Base-by-base conservation (phyloP, 2,113 vertebrate genomes). In the Colius striatus region DNA sequence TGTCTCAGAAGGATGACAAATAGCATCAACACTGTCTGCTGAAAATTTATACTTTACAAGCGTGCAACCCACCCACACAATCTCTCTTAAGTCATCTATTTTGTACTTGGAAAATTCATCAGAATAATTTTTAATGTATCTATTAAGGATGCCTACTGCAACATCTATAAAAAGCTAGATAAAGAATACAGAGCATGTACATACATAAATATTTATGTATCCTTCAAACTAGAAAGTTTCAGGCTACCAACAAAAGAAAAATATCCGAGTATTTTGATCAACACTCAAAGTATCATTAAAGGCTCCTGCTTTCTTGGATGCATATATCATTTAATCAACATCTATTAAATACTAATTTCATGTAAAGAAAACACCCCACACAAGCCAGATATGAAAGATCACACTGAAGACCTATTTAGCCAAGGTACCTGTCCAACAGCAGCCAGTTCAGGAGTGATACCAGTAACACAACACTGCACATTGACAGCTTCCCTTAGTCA, bases 101-200 rank as follows among this genome's bases (percentile, higher is more conserved):
- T 89, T 48, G 10, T 48, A 79, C 53, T 2, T 1, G 21, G 13
- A 90, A 96, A 90, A 91, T 65, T 87, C 17, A 84, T 78, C 82
- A 79, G 58, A 91, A 57, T 90, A 45, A 94, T 93, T 95, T 87
- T 68, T 62, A 87, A 9, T 20, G n/a, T 61, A 62, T 45, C 70
- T 65, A 65, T 79, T 79, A 89, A 76, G 43, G 50, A 84, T 84
- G 71, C 16, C 71, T 80, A 62, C 48, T 60, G 47, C 67, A 87
- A 83, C 38, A 79, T 85, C 89, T 87, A 78, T 45, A 82, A 93
- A 82, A 75, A 9, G 34, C 62, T 87, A 54, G 16, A 7, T 50
- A 79, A 57, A 77, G 63, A 86, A 87, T 13, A 75, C 38, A 84
- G 77, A 74, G 58, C 38, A 74, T 2, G 9, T 45, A 75, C 26